These are phyloP conservation scores for Lytechinus pictus DNA, from an alignment of 35 echinoderm and acorn worm genomes.

Conservation along the genomic window DNA sequence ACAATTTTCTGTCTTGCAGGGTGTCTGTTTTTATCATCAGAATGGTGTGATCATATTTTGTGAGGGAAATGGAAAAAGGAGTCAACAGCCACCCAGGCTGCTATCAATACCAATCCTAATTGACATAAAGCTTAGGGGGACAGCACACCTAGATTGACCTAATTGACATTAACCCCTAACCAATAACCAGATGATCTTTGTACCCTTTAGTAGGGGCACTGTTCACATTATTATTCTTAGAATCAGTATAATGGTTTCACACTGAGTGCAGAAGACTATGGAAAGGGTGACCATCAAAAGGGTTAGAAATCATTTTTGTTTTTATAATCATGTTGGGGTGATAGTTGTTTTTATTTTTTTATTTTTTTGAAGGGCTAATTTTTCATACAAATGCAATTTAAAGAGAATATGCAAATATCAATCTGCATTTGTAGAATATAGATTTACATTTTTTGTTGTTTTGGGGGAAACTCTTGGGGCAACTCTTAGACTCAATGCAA, in stretches of 20 bases:
- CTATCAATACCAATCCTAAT: background rate
- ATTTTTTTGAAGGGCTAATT: too few relatives aligned
- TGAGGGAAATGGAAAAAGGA: background rate
- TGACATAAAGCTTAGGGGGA: conserved; percentile 10
- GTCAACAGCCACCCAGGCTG: background rate
- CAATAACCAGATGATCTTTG: background rate
- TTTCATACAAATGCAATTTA: too few relatives aligned
- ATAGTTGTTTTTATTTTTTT: too few relatives aligned
- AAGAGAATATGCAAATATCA: too few relatives aligned
- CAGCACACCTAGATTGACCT: background rate
- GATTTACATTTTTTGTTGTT: too few relatives aligned
- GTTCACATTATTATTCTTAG: background rate
- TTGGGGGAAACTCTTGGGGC: too few relatives aligned
- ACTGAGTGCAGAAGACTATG: background rate
- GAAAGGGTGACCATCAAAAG: too few relatives aligned
- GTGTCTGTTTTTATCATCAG: background rate
- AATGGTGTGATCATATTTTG: background rate
- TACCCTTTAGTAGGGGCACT: background rate
- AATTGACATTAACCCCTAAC: background rate
- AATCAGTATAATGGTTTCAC: background rate
- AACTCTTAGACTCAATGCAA: too few relatives aligned
- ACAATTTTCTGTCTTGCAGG: too few relatives aligned
- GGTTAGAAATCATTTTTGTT: too few relatives aligned
- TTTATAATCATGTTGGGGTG: too few relatives aligned
- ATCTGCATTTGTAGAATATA: too few relatives aligned